phyloP scores from a whole-genome alignment of 2,888 invertebrate species.

The Ichneumoninae sp. region DNA sequence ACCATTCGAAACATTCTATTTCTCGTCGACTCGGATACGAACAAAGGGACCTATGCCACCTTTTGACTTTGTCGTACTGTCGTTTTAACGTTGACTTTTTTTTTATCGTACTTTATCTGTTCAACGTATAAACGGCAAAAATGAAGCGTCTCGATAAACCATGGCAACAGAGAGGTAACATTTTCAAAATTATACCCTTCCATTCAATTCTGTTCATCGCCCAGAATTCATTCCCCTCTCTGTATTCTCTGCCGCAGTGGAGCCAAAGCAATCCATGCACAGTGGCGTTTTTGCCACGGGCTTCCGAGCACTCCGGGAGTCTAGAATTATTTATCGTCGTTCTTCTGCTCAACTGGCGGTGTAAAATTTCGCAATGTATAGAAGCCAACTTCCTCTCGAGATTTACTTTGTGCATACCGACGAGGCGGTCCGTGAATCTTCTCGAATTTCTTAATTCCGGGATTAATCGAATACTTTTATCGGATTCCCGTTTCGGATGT shows the following conservation, averaged over 20 bases:
- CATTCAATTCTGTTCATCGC: too few species aligned
- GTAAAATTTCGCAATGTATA: not conserved
- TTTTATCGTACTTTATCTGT: too few species aligned
- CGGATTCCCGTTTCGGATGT: too few species aligned
- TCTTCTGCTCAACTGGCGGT: not conserved
- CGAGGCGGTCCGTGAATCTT: not conserved
- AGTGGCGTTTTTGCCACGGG: not conserved
- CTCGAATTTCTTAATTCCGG: not conserved
- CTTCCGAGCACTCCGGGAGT: not conserved
- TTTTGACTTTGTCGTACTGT: too few species aligned
- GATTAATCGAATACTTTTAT: too few species aligned
- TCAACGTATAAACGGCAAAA: too few species aligned
- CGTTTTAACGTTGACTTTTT: too few species aligned
- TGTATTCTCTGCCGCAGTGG: not conserved
- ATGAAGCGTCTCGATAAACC: too few species aligned
- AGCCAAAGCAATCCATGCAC: not conserved
- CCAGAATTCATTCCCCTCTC: not conserved
- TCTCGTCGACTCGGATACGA: not conserved
- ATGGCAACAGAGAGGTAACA: too few species aligned
- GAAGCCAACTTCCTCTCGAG: not conserved
- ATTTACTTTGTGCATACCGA: not conserved
- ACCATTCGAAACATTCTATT: not conserved
- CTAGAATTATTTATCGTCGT: not conserved
- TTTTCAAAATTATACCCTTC: too few species aligned
- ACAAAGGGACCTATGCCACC: too few species aligned